Base-by-base conservation (phyloP, 2,888 invertebrate species). In the Gymnocheta viridis region DNA sequence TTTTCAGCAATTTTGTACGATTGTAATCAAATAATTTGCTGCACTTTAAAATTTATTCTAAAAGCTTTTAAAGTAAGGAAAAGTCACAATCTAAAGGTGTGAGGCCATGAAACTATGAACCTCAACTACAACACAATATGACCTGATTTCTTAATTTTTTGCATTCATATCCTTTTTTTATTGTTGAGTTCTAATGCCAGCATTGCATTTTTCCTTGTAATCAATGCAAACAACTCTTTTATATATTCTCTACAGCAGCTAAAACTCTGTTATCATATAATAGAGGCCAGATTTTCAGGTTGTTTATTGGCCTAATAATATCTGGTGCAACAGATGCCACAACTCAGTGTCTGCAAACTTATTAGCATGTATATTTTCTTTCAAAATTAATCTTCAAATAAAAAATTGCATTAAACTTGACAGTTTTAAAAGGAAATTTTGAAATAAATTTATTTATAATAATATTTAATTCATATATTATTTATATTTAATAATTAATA, bases 81-180 rank as follows among this genome's bases (percentile, higher is more conserved):
- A 14, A 27, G 14, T 27, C 27, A 2, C n/a, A 54, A 27, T n/a
- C 14, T 1, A 12, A 54, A 14, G 22, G 2, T 24, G 22, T 4
- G 2, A 12, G 5, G 9, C 22, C 14, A 12, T 24, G 12, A 62
- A 62, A 41, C 32, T 32, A 32, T 58, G 19, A 70, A 70, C 38
- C 27, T 69, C 69, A 69, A 56, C 38, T 41, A 22, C n/a, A 35
- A 51, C 17, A 51, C 51, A 67, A 51, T 10, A 24, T 67, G 67
- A 12, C 67, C 51, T 12, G 54, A 67, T 67, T 51, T 14, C 12
- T 10, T n/a, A n/a, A n/a, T n/a, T n/a, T 32, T 47, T 47, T 19
- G 29, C 7, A 12, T 9, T 32, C 32, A 14, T 6, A n/a, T 38
- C 24, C 0, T 38, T 38, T 41, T 12, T 27, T 27, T 5, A 22